Conservation (phyloP, 2,797 vertebrate species). For the Ctenopoma kingsleyae region DNA sequence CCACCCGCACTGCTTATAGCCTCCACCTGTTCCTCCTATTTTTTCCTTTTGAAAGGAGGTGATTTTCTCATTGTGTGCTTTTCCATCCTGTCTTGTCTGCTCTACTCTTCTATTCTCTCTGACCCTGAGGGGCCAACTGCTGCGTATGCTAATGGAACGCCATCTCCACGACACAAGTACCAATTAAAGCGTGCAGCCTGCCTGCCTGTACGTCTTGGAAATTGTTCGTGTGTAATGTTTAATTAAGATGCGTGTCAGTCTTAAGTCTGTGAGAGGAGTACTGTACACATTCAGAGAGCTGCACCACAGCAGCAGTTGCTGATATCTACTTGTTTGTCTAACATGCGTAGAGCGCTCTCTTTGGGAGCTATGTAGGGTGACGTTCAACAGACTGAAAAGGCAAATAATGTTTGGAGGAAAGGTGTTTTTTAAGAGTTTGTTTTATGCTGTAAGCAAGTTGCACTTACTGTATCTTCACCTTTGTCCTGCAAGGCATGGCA, state of each 20-base stretch:
- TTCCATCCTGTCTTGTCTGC: constrained; percentile 39
- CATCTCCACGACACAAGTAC: constrained; percentile 64
- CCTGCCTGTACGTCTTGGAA: constrained; percentile 55
- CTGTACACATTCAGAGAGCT: constrained; percentile 10
- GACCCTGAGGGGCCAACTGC: constrained; percentile 54
- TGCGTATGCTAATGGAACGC: constrained; percentile 58
- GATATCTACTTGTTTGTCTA: constrained; percentile 42
- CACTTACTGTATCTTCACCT: not conserved
- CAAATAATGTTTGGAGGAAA: constrained; percentile 42
- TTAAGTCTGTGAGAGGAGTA: constrained; percentile 25
- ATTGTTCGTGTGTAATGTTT: constrained; percentile 67
- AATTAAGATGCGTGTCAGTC: constrained; percentile 72
- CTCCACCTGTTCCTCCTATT: constrained; percentile 44
- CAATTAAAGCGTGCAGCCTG: constrained; percentile 67
- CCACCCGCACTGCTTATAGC: constrained; percentile 18
- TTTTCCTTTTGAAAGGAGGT: constrained; percentile 57
- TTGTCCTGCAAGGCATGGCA: constrained; percentile 1
- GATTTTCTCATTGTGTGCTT: constrained; percentile 52
- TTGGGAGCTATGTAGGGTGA: constrained; percentile 18
- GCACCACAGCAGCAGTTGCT: not conserved
- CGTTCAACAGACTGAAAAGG: constrained; percentile 23
- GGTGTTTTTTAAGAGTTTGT: constrained; percentile 26
- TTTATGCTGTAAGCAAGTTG: constrained; percentile 1
- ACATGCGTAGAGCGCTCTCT: constrained; percentile 39
- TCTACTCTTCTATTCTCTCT: constrained; percentile 37